phyloP scores from a whole-genome alignment of 2,797 vertebrate genomes.

The Gallinago solitaria region DNA sequence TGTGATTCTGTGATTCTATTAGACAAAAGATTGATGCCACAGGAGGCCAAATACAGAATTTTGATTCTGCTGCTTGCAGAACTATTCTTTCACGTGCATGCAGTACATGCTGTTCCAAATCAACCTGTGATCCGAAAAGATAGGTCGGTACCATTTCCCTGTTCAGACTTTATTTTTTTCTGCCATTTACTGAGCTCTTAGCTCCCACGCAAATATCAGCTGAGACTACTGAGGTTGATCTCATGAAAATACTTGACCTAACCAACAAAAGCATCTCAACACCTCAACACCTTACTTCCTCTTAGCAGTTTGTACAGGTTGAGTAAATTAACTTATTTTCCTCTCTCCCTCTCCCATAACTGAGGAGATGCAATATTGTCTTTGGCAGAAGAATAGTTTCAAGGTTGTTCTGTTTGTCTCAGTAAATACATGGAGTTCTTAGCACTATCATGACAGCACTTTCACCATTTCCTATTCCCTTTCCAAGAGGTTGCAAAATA shows the following conservation, averaged over 20 bases:
- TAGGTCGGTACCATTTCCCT: background rate
- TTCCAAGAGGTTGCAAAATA: background rate
- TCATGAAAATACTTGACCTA: background rate
- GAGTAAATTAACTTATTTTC: constrained; percentile 31
- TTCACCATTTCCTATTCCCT: background rate
- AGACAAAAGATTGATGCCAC: background rate
- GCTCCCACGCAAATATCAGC: background rate
- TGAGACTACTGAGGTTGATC: background rate
- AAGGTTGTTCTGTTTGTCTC: constrained; percentile 14
- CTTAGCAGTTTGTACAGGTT: background rate
- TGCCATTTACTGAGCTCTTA: background rate
- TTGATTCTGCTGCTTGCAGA: background rate
- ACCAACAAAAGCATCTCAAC: background rate
- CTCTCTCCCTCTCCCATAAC: background rate
- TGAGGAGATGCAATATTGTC: constrained; percentile 15
- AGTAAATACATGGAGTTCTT: background rate
- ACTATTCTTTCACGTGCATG: background rate
- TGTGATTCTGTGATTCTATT: too few species aligned
- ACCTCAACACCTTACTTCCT: background rate
- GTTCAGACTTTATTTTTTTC: background rate
- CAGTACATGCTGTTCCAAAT: background rate
- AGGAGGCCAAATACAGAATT: background rate
- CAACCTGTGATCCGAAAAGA: background rate
- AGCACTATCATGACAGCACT: background rate
- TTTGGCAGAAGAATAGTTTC: constrained; percentile 43